Percentiles rank a stretch among this genome's conserved stretches.
Evolutionary conservation across 2,113 vertebrate genomes (phyloP).

Genomic region (Limnothrissa miodon): DNA sequence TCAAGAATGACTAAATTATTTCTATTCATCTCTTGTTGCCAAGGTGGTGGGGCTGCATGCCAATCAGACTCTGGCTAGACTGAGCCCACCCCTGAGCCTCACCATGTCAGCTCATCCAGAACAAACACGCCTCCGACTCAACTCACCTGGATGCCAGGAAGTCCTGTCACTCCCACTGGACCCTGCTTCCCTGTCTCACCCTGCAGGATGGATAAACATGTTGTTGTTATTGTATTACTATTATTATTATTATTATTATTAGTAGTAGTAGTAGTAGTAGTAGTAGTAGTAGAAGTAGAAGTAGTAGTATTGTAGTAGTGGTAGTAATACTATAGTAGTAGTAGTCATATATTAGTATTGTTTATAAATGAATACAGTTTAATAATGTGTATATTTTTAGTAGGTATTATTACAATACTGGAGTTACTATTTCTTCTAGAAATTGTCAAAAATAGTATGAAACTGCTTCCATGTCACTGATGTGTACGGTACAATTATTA

Average conservation of each 20-base stretch:
- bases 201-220: constrained; percentile 45
- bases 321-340: too few species aligned
- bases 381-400: too few species aligned
- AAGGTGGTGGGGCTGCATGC: background rate
- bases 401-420: background rate
- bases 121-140: background rate
- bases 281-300: too few species aligned
- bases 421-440: background rate
- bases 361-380: too few species aligned
- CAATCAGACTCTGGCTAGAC: background rate
- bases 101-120: background rate
- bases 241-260: too few species aligned
- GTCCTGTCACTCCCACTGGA: constrained; percentile 63
- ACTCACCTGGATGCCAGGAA: constrained; percentile 64
- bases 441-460: background rate
- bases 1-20: constrained; percentile 8
- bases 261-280: too few species aligned
- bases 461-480: background rate
- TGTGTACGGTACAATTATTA: background rate
- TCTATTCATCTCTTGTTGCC: background rate
- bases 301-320: too few species aligned
- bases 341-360: too few species aligned
- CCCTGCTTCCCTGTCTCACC: constrained; percentile 74
- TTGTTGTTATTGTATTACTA: too few species aligned
- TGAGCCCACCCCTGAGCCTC: background rate